Evolutionary conservation across 2,797 vertebrate genomes (phyloP).

Genomic region (Anguilla anguilla): DNA sequence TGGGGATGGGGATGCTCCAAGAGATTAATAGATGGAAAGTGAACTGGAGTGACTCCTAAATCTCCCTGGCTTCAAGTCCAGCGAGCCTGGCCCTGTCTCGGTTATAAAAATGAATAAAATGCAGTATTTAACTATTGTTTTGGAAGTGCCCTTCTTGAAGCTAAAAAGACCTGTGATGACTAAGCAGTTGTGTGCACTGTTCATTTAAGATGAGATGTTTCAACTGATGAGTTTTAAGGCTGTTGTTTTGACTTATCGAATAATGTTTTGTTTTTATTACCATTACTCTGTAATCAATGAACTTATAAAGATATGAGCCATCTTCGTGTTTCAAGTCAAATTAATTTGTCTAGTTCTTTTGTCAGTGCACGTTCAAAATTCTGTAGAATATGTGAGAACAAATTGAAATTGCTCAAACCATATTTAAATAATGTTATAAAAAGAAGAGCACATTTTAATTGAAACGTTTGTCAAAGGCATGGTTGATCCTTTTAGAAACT

Average conservation of each 20-base stretch:
- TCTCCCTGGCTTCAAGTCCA: background rate
- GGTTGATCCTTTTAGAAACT: background rate
- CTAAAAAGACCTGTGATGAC: background rate
- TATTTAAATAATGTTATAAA: background rate
- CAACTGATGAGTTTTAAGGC: background rate
- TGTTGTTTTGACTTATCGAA: constrained; percentile 4
- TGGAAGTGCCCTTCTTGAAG: constrained; percentile 22
- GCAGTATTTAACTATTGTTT: constrained; percentile 29
- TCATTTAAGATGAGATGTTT: background rate
- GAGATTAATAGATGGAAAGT: background rate
- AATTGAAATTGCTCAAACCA: background rate
- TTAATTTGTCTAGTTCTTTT: background rate
- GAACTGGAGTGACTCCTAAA: background rate
- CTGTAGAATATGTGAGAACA: background rate
- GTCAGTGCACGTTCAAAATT: background rate
- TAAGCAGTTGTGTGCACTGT: background rate
- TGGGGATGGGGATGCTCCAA: background rate
- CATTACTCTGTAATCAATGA: constrained; percentile 8
- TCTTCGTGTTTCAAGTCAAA: background rate
- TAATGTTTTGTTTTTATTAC: constrained; percentile 10
- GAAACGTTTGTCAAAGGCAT: background rate
- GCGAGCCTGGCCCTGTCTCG: constrained; percentile 9
- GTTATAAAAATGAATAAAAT: constrained; percentile 21
- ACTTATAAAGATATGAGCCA: constrained; percentile 13
- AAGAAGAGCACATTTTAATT: background rate